Evolutionary conservation across 2,113 vertebrate species (phyloP).

Genomic region (Phyllopteryx taeniolatus): DNA sequence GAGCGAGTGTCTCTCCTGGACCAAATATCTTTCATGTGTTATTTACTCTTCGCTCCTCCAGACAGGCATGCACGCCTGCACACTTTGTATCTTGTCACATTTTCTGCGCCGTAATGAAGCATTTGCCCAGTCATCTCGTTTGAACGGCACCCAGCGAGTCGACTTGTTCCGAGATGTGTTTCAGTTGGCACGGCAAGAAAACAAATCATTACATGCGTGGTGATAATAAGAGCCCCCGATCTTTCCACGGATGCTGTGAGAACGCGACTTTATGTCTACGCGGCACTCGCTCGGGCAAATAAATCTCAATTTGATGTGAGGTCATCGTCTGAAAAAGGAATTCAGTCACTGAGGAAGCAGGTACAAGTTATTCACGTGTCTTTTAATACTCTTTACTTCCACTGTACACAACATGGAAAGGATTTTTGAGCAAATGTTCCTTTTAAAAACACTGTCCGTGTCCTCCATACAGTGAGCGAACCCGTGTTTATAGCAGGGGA

Average conservation of each 20-base stretch:
- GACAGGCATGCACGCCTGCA: neutral
- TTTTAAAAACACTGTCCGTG: too few species aligned
- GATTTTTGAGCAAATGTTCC: too few species aligned
- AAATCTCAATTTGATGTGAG: neutral
- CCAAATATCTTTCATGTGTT: constrained; percentile 10
- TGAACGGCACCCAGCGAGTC: neutral
- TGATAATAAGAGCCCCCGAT: neutral
- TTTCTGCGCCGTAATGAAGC: neutral
- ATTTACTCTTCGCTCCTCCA: neutral
- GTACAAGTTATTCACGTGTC: neutral
- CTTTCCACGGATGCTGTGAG: neutral
- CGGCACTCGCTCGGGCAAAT: neutral
- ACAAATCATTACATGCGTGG: neutral
- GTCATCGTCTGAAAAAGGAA: neutral
- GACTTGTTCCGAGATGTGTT: neutral
- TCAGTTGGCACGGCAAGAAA: neutral
- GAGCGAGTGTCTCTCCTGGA: neutral
- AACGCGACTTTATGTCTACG: neutral
- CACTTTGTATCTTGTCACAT: neutral
- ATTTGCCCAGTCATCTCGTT: neutral
- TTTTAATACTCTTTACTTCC: neutral
- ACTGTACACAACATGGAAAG: neutral
- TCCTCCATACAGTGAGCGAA: too few species aligned
- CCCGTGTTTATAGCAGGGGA: too few species aligned
- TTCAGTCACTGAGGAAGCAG: neutral